Base-by-base conservation (phyloP, 2,797 vertebrate genomes). In the Sebastes trivittatus region DNA sequence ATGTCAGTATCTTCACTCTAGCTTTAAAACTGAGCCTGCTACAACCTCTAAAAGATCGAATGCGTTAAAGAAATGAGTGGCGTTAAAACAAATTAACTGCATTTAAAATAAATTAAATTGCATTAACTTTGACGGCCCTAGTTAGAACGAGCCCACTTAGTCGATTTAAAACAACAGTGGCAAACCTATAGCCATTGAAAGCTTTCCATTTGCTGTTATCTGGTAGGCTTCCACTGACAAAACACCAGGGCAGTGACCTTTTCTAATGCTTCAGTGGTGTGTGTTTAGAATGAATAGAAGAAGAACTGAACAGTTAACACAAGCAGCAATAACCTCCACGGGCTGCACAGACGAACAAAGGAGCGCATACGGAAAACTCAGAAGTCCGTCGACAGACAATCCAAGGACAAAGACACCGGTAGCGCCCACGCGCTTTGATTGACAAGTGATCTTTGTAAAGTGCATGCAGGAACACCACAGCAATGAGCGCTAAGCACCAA, bases 381-480 rank as follows among this genome's bases (percentile, higher is more conserved):
- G 52, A 78, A 81, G 78, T 85, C 75, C 76, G 77, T 78, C 74
- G 84, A 77, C 55, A 66, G 72, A 82, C 56, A 79, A 83, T 65
- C 30, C 63, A 75, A 81, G 80, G 82, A 90, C 77, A 86, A 87
- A 85, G 76, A 82, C 67, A n/a, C 52, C 60, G 46, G 66, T 2
- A 27, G 71, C 74, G 60, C 88, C 87, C 82, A 86, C 85, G 63
- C 22, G 7, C 54, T 87, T 59, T 91, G 88, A 91, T 78, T 89
- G 91, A 90, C 86, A 85, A 70, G 77, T 87, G 83, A 84, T 90
- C 76, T 90, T 88, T 85, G 82, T 55, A 71, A 77, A 90, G 74
- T 80, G 69, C 66, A 84, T 4, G 49, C 70, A 60, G 32, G 72
- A 42, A 61, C 56, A 22, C 56, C 23, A 29, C 72, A 69, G 79